Evolutionary conservation across 2,113 vertebrate genomes (phyloP).

Genomic region (Campylorhamphus procurvoides): DNA sequence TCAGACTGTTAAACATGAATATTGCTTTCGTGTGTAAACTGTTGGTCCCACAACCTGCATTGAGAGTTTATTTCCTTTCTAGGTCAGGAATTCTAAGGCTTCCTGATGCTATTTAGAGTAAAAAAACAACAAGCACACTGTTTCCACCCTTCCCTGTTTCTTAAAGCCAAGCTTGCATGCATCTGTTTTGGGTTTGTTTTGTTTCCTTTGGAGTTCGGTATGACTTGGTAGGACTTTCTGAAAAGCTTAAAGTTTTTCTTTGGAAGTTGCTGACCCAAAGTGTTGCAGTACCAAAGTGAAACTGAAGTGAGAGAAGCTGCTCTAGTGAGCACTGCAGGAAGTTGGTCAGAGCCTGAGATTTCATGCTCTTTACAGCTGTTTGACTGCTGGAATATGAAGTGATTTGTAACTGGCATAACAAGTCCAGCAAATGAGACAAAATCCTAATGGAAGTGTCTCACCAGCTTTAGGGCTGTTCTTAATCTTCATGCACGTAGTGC

Average conservation of each 20-base stretch:
- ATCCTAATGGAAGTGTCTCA: not conserved
- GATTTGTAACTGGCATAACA: not conserved
- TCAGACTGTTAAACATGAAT: not conserved
- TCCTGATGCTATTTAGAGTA: not conserved
- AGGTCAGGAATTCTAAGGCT: not conserved
- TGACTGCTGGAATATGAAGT: not conserved
- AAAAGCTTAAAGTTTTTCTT: not conserved
- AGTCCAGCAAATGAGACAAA: not conserved
- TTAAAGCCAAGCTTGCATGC: not conserved
- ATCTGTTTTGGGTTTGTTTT: not conserved
- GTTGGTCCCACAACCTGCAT: not conserved
- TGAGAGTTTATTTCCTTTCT: constrained; percentile 11
- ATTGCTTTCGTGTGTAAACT: not conserved
- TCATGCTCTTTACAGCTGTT: not conserved
- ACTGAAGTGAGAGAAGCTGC: not conserved
- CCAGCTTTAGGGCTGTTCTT: not conserved
- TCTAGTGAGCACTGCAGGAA: not conserved
- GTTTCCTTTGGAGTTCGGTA: not conserved
- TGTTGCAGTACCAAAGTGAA: not conserved
- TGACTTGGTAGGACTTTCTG: not conserved
- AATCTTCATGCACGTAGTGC: too few species aligned
- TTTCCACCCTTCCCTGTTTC: not conserved
- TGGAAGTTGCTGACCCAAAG: not conserved
- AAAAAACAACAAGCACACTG: not conserved
- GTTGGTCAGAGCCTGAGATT: accelerated